Evolutionary conservation across 2,797 vertebrate genomes (phyloP).

Genomic region (Hippopotamyrus pictus): DNA sequence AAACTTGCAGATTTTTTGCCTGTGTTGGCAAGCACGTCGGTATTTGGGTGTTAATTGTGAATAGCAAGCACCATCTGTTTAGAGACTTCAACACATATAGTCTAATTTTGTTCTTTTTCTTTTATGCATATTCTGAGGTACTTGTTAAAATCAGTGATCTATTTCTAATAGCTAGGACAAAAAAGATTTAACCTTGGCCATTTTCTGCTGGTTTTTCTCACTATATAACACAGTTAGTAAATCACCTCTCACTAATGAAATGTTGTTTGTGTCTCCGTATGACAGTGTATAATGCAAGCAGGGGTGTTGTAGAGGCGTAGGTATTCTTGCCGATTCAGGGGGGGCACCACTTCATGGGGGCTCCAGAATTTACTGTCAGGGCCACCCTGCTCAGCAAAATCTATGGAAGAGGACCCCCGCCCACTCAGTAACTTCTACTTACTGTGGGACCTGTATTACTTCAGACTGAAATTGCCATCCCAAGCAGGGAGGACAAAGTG

Average conservation of each 20-base stretch:
- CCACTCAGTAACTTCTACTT: not conserved
- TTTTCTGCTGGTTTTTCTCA: not conserved
- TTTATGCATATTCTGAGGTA: not conserved
- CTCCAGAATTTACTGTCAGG: not conserved
- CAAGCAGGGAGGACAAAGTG: not conserved
- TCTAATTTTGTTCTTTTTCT: not conserved
- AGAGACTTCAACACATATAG: not conserved
- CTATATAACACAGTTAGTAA: not conserved
- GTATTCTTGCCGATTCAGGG: not conserved
- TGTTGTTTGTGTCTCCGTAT: not conserved
- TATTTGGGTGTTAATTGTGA: not conserved
- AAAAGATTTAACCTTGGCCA: not conserved
- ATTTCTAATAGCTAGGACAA: not conserved
- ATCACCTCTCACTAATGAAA: not conserved
- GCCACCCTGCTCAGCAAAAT: not conserved
- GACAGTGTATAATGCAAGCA: not conserved
- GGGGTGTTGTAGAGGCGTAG: not conserved
- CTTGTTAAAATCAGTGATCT: not conserved
- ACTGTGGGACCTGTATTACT: not conserved
- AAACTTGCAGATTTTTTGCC: not conserved
- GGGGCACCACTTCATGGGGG: not conserved
- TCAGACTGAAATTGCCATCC: not conserved
- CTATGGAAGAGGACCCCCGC: not conserved
- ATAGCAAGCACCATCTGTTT: slow-evolving; percentile 1
- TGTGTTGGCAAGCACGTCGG: not conserved